Evolutionary conservation across 2,888 invertebrate genomes (phyloP), one percentile per base, ranked within the genome.

Genomic region (Thysanoteuthis rhombus): DNA sequence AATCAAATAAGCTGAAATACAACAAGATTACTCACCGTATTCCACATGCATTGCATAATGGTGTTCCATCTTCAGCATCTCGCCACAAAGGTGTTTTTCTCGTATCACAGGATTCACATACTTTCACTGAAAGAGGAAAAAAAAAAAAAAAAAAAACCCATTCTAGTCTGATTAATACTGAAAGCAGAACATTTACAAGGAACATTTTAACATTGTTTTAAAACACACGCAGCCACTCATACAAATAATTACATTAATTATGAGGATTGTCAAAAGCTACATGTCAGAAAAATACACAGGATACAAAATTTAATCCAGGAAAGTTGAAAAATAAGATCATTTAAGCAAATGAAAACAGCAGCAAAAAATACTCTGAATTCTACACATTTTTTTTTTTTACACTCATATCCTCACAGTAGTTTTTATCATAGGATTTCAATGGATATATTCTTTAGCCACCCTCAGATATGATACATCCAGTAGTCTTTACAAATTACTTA

Each of bases 11-110:
- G 16, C 22, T 12, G 19, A 39, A 90, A 38, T 90, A 90, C 16
- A 22, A 32, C 8, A 40, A 40, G 36, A n/a, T n/a, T 28, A 75
- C 36, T 75, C 94, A 97, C 97, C 97, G 95, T 92, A 97, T 97
- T 38, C 97, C 97, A 95, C 97, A 97, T 6, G 97, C 97, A 94
- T 97, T 97, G 95, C 97, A 97, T 4, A 97, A 95, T 5, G 97
- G 97, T 0, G 97, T 97, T 6, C 97, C 97, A 94, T 97, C 97
- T 93, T 97, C 97, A 22, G 97, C 97, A 94, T 97, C 97, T 93
- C 97, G 94, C 97, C 97, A 97, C 32, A 97, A 94, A 1, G 97
- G 97, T 0, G 97, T 97, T 93, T 96, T 95, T 39, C 95, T 95
- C 0, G 96, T 97, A 28, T 95, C 95, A 94, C 97, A 97, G 0